Evolutionary conservation across 2,888 invertebrate species (phyloP).

Genomic region (Netelia inedita): DNA sequence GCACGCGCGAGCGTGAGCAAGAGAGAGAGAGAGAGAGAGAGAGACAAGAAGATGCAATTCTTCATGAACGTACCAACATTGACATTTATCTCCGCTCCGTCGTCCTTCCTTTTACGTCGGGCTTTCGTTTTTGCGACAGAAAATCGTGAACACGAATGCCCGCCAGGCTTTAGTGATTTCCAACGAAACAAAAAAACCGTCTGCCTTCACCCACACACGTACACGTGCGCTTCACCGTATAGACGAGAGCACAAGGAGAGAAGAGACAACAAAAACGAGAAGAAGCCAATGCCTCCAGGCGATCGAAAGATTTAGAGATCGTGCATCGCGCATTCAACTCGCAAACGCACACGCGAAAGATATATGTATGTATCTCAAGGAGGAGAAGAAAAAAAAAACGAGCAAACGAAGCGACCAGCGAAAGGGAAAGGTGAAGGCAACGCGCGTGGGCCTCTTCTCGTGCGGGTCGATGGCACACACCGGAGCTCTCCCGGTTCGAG

Average conservation of each 20-base stretch:
- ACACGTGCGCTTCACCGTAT: neutral
- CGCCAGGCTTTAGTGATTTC: slow-evolving; percentile 8
- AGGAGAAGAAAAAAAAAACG: slow-evolving; percentile 14
- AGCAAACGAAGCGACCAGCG: slow-evolving; percentile 25
- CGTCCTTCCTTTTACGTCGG: neutral
- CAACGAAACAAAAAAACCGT: slow-evolving; percentile 52
- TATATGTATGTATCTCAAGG: neutral
- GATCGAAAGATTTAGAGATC: slow-evolving; percentile 60
- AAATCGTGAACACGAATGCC: neutral
- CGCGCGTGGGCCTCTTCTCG: slow-evolving; percentile 20
- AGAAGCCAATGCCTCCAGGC: slow-evolving; percentile 45
- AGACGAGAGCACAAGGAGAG: neutral
- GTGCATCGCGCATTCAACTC: slow-evolving; percentile 31
- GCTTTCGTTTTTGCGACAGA: neutral
- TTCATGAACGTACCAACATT: slow-evolving; percentile 1
- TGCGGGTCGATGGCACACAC: slow-evolving; percentile 48
- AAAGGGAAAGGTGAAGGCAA: slow-evolving; percentile 46
- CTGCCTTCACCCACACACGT: slow-evolving; percentile 19
- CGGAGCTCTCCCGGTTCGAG: neutral
- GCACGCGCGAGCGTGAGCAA: neutral
- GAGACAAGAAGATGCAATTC: slow-evolving; percentile 1
- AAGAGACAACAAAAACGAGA: slow-evolving; percentile 33
- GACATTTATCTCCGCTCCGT: neutral
- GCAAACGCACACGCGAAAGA: slow-evolving; percentile 13
- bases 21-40: neutral